Percentiles rank a stretch among this genome's conserved stretches.
Evolutionary conservation across 2,113 vertebrate genomes (phyloP).

Genomic region (Thinocorus orbignyianus): DNA sequence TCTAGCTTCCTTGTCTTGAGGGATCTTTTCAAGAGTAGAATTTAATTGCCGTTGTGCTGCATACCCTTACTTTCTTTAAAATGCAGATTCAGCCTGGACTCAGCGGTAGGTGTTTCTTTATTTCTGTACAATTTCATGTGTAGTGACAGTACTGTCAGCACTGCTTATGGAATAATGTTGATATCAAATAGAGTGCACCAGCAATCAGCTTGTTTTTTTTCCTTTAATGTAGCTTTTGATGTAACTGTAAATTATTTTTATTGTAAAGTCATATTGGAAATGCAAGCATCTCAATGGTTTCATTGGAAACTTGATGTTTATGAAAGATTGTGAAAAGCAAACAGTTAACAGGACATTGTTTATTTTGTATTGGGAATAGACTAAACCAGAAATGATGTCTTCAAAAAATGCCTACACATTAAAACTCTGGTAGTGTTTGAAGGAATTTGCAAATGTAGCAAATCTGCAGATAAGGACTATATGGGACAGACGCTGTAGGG

Average conservation of each 20-base stretch:
- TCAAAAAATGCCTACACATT: background rate
- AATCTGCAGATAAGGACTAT: background rate
- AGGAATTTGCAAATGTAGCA: background rate
- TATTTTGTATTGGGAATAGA: background rate
- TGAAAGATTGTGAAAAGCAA: background rate
- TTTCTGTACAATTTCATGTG: background rate
- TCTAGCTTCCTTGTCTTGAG: background rate
- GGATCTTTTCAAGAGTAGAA: background rate
- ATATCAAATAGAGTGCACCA: background rate
- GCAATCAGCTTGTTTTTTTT: background rate
- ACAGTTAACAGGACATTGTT: background rate
- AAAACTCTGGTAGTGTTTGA: background rate
- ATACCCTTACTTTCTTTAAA: background rate
- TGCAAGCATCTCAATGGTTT: background rate
- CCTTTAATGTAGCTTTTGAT: background rate
- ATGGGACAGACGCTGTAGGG: background rate
- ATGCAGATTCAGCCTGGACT: background rate
- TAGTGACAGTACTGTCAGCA: conserved; percentile 14
- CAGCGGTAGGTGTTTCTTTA: accelerated
- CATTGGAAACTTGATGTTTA: background rate
- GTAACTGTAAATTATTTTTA: background rate
- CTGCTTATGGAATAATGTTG: background rate
- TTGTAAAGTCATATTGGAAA: background rate
- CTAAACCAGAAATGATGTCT: background rate
- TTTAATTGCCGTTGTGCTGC: background rate